Conservation (phyloP, 2,797 vertebrate genomes). For the Trachurus trachurus region DNA sequence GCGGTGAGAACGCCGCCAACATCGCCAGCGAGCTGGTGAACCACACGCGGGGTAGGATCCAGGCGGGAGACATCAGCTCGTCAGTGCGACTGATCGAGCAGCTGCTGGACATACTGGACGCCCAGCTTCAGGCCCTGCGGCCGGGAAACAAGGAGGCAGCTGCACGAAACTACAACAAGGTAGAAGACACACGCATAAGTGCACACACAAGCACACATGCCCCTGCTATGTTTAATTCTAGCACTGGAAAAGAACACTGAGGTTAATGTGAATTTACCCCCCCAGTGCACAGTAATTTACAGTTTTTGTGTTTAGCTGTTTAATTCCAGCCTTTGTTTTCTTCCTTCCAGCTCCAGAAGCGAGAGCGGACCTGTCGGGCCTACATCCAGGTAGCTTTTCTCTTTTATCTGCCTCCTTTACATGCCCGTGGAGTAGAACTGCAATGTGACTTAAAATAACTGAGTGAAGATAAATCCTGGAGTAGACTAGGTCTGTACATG, state of each 20-base stretch:
- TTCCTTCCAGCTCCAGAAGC: slow-evolving; percentile 91
- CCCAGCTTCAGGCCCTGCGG: slow-evolving; percentile 93
- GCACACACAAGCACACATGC: slow-evolving; percentile 4
- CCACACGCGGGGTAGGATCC: slow-evolving; percentile 93
- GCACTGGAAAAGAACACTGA: slow-evolving; percentile 41
- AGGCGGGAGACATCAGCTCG: slow-evolving; percentile 95
- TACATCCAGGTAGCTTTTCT: slow-evolving; percentile 91
- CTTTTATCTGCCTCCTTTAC: slow-evolving; percentile 72
- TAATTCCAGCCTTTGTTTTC: slow-evolving; percentile 69
- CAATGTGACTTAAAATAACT: slow-evolving; percentile 70
- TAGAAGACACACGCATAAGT: slow-evolving; percentile 57
- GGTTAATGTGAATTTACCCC: slow-evolving; percentile 53
- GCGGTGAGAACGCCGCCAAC: slow-evolving; percentile 95
- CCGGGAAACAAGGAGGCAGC: slow-evolving; percentile 94
- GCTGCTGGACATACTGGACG: slow-evolving; percentile 94
- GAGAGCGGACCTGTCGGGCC: slow-evolving; percentile 93
- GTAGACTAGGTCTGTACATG: slow-evolving; percentile 66
- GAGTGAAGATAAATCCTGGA: slow-evolving; percentile 69
- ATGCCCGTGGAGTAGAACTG: slow-evolving; percentile 57
- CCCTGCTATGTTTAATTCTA: slow-evolving; percentile 36
- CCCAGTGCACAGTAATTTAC: slow-evolving; percentile 47
- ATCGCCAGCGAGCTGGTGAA: slow-evolving; percentile 94
- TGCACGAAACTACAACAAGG: slow-evolving; percentile 95
- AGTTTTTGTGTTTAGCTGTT: slow-evolving; percentile 50
- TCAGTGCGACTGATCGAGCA: slow-evolving; percentile 95